These are phyloP conservation scores for Acrocephalus arundinaceus DNA, from an alignment of 2,113 vertebrate species.

Conservation along the genomic window DNA sequence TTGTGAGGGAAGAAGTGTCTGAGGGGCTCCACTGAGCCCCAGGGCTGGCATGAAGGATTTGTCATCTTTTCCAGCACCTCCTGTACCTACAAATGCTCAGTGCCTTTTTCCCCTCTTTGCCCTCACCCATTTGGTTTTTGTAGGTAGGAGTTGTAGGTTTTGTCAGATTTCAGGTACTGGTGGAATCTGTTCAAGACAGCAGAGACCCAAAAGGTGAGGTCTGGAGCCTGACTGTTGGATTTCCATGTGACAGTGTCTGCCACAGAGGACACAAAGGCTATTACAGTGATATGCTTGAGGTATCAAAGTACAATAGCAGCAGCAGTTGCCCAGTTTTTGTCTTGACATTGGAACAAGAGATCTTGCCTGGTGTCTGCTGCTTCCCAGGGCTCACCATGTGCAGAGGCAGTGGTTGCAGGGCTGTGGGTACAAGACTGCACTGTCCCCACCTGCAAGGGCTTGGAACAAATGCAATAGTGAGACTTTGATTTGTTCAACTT, in stretches of 20 bases:
- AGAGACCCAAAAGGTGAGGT: not conserved
- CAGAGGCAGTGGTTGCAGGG: not conserved
- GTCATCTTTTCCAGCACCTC: not conserved
- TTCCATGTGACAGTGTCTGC: not conserved
- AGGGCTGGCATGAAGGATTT: not conserved
- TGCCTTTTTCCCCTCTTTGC: not conserved
- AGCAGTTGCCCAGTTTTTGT: not conserved
- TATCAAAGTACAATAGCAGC: not conserved
- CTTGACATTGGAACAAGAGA: not conserved
- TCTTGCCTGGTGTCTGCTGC: not conserved
- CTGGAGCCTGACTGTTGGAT: not conserved
- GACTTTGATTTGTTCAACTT: constrained; percentile 52
- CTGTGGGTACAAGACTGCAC: not conserved
- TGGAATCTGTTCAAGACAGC: not conserved
- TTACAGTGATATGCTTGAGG: not conserved
- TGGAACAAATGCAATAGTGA: not conserved
- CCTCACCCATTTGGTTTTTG: not conserved
- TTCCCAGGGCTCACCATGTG: not conserved
- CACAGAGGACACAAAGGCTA: not conserved
- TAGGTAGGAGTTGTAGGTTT: not conserved
- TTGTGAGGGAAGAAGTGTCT: not conserved
- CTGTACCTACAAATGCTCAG: not conserved
- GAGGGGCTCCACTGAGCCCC: not conserved
- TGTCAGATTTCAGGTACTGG: not conserved
- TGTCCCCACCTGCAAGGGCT: not conserved